Evolutionary conservation across 2,888 invertebrate genomes (phyloP).

Genomic region (Drosophila anomalipes): DNA sequence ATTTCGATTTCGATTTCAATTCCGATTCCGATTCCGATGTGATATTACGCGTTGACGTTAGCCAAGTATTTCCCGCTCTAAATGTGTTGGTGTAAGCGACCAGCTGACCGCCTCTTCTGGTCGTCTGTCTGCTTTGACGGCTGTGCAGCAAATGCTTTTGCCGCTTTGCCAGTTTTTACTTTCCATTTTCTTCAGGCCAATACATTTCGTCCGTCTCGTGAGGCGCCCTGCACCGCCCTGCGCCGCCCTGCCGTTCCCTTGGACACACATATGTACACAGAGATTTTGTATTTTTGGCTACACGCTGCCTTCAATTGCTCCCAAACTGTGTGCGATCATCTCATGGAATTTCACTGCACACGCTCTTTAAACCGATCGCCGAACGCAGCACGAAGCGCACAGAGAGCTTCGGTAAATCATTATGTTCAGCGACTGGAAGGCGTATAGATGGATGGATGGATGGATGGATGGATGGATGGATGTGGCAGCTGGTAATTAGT

Average conservation of each 20-base stretch:
- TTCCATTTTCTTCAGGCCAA: constrained; percentile 65
- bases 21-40: background rate
- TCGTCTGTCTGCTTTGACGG: constrained; percentile 76
- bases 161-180: constrained; percentile 64
- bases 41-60: constrained; percentile 10
- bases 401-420: constrained; percentile 18
- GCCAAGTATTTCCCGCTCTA: constrained; percentile 8
- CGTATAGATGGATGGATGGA: background rate
- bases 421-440: constrained; percentile 19
- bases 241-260: constrained; percentile 16
- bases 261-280: constrained; percentile 7
- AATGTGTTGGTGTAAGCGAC: constrained; percentile 5
- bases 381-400: constrained; percentile 9
- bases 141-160: constrained; percentile 69
- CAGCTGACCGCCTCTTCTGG: constrained; percentile 22
- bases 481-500: background rate
- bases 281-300: constrained; percentile 50
- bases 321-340: constrained; percentile 62
- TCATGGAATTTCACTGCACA: constrained; percentile 56
- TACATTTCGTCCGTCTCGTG: constrained; percentile 17
- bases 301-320: constrained; percentile 58
- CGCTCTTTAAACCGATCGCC: constrained; percentile 25
- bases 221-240: constrained; percentile 4
- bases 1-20: constrained; percentile 3
- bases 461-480: background rate